Evolutionary conservation across 2,113 vertebrate species (phyloP), one percentile per base, ranked within the genome.

Genomic region (Benitochromis conjunctus): DNA sequence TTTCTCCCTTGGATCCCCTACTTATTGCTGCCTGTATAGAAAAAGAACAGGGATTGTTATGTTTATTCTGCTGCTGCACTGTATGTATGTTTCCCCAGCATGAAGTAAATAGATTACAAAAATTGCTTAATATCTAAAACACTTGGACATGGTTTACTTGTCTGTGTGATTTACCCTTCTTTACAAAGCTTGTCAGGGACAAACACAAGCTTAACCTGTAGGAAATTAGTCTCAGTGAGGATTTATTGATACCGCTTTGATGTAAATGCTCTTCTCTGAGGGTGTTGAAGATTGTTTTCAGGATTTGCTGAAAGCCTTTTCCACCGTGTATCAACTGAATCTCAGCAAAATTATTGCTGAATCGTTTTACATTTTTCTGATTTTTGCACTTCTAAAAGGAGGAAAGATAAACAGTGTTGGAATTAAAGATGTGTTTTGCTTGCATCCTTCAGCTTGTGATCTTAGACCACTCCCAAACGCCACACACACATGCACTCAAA

Each of bases 381-480:
- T 29, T 86, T 62, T 79, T 90, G 57, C 83, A 81, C 89, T 91
- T 88, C 53, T 80, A 90, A 87, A 62, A 56, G 46, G 31, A 88
- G 43, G 64, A 81, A 90, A 79, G 66, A 92, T 86, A 93, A 94
- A 93, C 88, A 82, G 58, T 85, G 62, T 55, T 7, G 29, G 53
- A 93, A 94, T 95, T 92, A 96, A 94, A 91, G 86, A 95, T 91
- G 85, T 48, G 56, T 94, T 95, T 94, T 90, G 79, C 92, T 90
- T 79, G 85, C 43, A 48, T 90, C 85, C 79, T 84, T 79, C 66
- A 8, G 84, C 84, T 86, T 91, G 79, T 92, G 91, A 92, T 94
- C 92, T 90, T 46, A 79, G 83, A 90, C 82, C 53, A 58, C 79
- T 86, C 84, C 83, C n/a, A 9, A 19, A 48, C 1, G 1, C 18